Conservation (phyloP, 92 coral and sea anemone species). For the Zoanthus sansibaricus region DNA sequence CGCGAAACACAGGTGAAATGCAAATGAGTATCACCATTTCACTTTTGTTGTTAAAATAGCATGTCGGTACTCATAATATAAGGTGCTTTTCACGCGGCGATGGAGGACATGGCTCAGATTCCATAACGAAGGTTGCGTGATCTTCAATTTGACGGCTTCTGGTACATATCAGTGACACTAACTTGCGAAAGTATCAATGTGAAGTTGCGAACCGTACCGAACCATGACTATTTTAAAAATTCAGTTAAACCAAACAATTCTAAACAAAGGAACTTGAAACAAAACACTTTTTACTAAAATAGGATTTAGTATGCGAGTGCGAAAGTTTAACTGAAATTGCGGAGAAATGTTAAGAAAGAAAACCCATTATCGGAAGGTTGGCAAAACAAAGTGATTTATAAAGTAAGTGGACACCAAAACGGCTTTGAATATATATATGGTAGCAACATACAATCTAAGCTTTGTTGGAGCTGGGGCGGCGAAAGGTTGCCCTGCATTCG, state of each 20-base stretch:
- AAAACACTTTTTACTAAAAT: background rate
- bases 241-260: background rate
- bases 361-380: background rate
- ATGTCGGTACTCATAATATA: background rate
- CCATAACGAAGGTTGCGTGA: slow-evolving; percentile 35
- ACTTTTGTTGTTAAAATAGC: slow-evolving; percentile 39
- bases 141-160: slow-evolving; percentile 10
- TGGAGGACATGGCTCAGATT: slow-evolving; percentile 26
- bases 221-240: slow-evolving; percentile 13
- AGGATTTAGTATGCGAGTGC: background rate
- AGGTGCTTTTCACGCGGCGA: slow-evolving; percentile 13
- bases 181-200: slow-evolving; percentile 18
- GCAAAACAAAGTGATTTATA: background rate
- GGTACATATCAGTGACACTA: background rate
- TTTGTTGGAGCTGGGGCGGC: background rate
- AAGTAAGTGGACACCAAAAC: slow-evolving; percentile 4
- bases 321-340: background rate
- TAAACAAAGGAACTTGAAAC: background rate
- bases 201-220: background rate
- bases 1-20: slow-evolving; percentile 35
- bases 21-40: slow-evolving; percentile 24
- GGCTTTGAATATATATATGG: background rate
- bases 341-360: background rate
- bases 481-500: slow-evolving; percentile 3
- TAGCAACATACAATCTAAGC: background rate